Evolutionary conservation across 23 tunicate species (phyloP).

Genomic region (Oikopleura dioica): DNA sequence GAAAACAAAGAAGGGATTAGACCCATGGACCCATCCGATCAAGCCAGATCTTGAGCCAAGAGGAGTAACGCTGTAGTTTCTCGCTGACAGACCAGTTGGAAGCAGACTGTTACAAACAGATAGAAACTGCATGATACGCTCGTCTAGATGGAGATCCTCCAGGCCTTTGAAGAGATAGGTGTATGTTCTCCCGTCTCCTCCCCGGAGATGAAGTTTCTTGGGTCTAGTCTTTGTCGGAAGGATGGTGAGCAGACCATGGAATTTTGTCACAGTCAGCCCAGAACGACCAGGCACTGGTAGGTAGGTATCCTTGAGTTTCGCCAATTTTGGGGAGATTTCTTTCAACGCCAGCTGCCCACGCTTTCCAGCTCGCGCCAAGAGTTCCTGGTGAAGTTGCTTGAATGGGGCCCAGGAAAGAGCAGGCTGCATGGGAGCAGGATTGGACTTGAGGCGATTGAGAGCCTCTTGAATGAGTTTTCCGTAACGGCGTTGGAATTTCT

Average conservation of each 20-base stretch:
- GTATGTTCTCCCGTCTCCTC: slow-evolving; percentile 70
- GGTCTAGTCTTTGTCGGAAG: slow-evolving; percentile 97
- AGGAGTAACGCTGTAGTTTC: slow-evolving; percentile 93
- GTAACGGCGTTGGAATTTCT: slow-evolving; percentile 13
- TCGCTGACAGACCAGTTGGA: slow-evolving; percentile 48
- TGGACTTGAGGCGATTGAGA: slow-evolving; percentile 4
- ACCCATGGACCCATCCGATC: slow-evolving; percentile 94
- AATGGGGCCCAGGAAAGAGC: slow-evolving; percentile 3
- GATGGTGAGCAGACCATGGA: slow-evolving; percentile 46
- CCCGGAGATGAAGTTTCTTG: slow-evolving; percentile 79
- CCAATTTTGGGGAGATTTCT: slow-evolving; percentile 73
- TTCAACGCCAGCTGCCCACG: slow-evolving; percentile 24
- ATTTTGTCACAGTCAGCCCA: slow-evolving; percentile 14
- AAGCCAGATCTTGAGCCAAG: slow-evolving; percentile 91
- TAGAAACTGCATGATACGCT: slow-evolving; percentile 93
- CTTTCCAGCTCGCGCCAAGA: background rate
- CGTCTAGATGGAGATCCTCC: slow-evolving; percentile 97
- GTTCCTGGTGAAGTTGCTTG: background rate
- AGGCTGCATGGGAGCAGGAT: slow-evolving; percentile 6
- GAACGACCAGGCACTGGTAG: slow-evolving; percentile 75
- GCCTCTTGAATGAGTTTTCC: slow-evolving; percentile 12
- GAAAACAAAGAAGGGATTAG: slow-evolving; percentile 63
- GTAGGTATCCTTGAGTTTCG: slow-evolving; percentile 41
- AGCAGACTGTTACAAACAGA: slow-evolving; percentile 57
- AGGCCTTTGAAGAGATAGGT: slow-evolving; percentile 87